A percentile compares a stretch with the other conserved stretches of the same genome.
These are phyloP conservation scores for Erethizon dorsatum DNA, from an alignment of 2,797 vertebrate genomes.

Conservation along the genomic window DNA sequence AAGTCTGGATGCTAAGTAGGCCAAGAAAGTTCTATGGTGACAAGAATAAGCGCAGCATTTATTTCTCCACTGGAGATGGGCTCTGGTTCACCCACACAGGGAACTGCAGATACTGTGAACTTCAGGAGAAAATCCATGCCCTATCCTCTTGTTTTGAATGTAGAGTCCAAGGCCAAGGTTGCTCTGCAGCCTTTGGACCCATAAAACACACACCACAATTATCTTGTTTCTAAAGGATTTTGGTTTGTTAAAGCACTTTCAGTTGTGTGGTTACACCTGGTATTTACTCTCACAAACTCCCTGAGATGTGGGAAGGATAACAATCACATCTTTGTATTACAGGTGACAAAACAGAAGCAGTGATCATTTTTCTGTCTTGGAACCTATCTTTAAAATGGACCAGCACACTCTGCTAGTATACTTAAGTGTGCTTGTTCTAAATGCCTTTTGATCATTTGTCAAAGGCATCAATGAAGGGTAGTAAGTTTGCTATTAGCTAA, in stretches of 20 bases:
- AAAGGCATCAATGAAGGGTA: background rate
- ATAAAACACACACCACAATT: background rate
- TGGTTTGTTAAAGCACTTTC: background rate
- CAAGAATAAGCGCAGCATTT: background rate
- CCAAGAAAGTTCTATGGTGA: background rate
- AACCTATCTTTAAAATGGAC: background rate
- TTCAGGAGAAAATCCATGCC: background rate
- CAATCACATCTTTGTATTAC: background rate
- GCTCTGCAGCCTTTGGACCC: background rate
- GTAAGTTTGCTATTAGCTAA: background rate
- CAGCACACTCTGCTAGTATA: no score
- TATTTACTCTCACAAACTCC: background rate
- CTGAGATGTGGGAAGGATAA: background rate
- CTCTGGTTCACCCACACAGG: background rate
- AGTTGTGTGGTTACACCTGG: background rate
- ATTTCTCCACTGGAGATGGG: fast-evolving
- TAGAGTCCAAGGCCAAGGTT: background rate
- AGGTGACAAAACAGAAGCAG: background rate
- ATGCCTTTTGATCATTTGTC: background rate
- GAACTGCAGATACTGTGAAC: background rate
- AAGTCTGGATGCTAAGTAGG: background rate
- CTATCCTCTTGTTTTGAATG: fast-evolving
- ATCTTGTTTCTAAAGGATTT: background rate
- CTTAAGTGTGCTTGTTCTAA: background rate
- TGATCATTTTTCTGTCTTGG: background rate